Percentiles rank a stretch among this genome's conserved stretches.
Conservation (phyloP, 2,888 invertebrate genomes). For the Pachycephus smyrnensis region DNA sequence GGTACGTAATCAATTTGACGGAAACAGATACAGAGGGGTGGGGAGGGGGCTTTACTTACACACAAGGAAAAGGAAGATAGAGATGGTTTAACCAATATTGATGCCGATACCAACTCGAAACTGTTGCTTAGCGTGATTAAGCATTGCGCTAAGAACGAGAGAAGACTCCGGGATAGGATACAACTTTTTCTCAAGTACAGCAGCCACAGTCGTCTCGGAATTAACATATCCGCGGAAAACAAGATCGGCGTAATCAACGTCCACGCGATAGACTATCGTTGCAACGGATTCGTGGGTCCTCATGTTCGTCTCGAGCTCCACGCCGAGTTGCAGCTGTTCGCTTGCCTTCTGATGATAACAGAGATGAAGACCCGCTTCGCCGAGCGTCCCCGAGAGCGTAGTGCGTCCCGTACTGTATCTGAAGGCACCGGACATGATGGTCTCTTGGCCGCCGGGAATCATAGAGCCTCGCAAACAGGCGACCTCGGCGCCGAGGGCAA, state of each 20-base stretch:
- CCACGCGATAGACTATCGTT: slow-evolving; percentile 74
- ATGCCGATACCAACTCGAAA: slow-evolving; percentile 76
- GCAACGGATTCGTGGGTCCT: slow-evolving; percentile 72
- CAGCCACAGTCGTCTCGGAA: slow-evolving; percentile 72
- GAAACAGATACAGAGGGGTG: too few species aligned
- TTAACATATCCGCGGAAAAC: slow-evolving; percentile 74
- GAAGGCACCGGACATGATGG: slow-evolving; percentile 53
- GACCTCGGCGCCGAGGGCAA: slow-evolving; percentile 58
- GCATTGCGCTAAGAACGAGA: slow-evolving; percentile 72
- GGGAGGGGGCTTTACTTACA: too few species aligned
- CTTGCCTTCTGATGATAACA: slow-evolving; percentile 75
- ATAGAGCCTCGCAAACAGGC: slow-evolving; percentile 47
- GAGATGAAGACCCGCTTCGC: slow-evolving; percentile 67
- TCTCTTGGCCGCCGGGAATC: slow-evolving; percentile 45
- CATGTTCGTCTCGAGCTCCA: slow-evolving; percentile 75
- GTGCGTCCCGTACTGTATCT: slow-evolving; percentile 72
- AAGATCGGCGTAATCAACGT: slow-evolving; percentile 74
- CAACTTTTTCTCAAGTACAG: slow-evolving; percentile 75
- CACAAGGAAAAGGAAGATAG: too few species aligned
- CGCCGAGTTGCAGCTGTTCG: slow-evolving; percentile 74
- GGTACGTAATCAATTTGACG: too few species aligned
- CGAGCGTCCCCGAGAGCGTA: slow-evolving; percentile 78
- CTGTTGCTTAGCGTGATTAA: slow-evolving; percentile 73
- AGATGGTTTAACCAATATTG: slow-evolving; percentile 60
- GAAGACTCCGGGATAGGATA: slow-evolving; percentile 74